These are phyloP conservation scores for Rynchops niger DNA, from an alignment of 2,113 vertebrate species.

Conservation along the genomic window DNA sequence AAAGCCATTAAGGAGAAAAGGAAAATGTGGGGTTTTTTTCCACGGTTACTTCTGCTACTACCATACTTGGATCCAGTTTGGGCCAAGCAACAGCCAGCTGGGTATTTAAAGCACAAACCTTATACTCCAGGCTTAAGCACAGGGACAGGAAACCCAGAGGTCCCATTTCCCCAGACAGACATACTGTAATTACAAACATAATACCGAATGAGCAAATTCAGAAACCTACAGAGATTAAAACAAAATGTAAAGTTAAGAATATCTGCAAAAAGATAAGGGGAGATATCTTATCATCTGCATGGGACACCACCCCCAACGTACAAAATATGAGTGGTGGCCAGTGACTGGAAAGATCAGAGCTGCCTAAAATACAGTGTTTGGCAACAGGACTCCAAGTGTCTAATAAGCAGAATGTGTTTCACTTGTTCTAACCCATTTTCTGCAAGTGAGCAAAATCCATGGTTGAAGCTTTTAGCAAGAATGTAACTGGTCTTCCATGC, in stretches of 20 bases:
- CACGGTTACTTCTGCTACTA: background rate
- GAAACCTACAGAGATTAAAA: background rate
- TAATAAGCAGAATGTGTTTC: background rate
- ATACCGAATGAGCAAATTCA: background rate
- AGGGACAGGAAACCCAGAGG: background rate
- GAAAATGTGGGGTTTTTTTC: background rate
- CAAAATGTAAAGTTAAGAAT: background rate
- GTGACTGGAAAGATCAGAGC: background rate
- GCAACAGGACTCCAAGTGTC: background rate
- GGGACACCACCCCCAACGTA: background rate
- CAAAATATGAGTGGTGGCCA: background rate
- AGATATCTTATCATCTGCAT: background rate
- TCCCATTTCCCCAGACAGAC: background rate
- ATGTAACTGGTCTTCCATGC: background rate
- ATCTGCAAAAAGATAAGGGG: background rate
- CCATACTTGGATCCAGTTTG: background rate
- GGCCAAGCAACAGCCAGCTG: background rate
- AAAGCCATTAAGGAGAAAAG: background rate
- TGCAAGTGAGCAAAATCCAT: background rate
- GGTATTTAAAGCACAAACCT: background rate
- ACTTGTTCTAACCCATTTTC: background rate
- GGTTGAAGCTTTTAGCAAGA: background rate
- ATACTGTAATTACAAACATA: background rate
- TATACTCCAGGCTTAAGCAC: background rate
- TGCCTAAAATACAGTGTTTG: background rate